Percentiles rank a stretch among this genome's conserved stretches.
phyloP scores from a whole-genome alignment of 1,140 invertebrate genomes.

The Drosophila asahinai region DNA sequence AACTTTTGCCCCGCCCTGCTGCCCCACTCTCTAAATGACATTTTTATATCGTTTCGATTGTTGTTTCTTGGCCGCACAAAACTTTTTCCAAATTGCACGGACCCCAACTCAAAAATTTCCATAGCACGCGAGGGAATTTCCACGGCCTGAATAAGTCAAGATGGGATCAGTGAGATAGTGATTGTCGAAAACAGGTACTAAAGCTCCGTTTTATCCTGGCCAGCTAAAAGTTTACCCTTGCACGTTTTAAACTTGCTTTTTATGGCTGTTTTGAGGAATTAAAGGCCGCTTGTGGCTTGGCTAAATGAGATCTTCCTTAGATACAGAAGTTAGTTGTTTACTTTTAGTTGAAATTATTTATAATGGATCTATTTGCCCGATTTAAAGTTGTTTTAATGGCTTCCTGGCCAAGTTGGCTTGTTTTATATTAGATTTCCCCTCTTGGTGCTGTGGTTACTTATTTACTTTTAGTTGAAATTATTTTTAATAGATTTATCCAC shows the following conservation, averaged over 20 bases:
- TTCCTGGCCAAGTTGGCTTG: background rate
- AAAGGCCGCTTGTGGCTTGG: conserved; percentile 38
- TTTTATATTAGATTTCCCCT: background rate
- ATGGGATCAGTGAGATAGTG: conserved; percentile 48
- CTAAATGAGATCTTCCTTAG: conserved; percentile 64
- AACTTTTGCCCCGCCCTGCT: conserved; percentile 33
- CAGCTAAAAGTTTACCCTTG: conserved; percentile 9
- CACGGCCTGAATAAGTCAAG: conserved; percentile 19
- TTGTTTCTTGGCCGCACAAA: conserved; percentile 36
- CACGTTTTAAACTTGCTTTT: conserved; percentile 22
- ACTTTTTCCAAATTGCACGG: conserved; percentile 34
- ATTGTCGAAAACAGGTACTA: conserved; percentile 31
- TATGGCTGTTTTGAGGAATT: conserved; percentile 24
- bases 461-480: conserved; percentile 73
- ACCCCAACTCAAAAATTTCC: conserved; percentile 43
- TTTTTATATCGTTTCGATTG: conserved; percentile 69
- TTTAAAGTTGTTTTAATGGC: conserved; percentile 9
- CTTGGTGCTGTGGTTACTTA: conserved; percentile 6
- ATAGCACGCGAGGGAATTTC: conserved; percentile 37
- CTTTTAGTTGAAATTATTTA: conserved; percentile 65
- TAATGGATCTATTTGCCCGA: conserved; percentile 62
- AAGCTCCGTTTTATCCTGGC: background rate
- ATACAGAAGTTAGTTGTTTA: conserved; percentile 15
- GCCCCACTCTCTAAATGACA: conserved; percentile 64
- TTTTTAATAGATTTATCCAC: conserved; percentile 74